These are phyloP conservation scores for Erynnis tages DNA, from an alignment of 2,888 invertebrate species.

Conservation along the genomic window DNA sequence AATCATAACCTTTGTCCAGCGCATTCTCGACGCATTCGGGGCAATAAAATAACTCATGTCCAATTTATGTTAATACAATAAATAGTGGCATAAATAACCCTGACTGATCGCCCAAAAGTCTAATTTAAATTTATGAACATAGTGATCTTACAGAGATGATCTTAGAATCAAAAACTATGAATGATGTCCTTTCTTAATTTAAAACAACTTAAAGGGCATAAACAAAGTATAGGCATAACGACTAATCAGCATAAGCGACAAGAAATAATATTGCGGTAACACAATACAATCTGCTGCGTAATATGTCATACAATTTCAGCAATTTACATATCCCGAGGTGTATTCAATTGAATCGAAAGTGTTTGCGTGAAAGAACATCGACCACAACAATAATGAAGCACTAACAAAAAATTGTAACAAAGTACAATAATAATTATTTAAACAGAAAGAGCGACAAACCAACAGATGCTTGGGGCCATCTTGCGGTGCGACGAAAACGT, in stretches of 20 bases:
- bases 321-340: constrained; percentile 55
- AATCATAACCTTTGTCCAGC: constrained; percentile 73
- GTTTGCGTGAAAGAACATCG: constrained; percentile 53
- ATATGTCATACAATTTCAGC: constrained; percentile 26
- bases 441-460: constrained; percentile 72
- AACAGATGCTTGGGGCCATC: constrained; percentile 79
- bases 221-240: neutral
- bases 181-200: neutral
- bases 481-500: constrained; percentile 61
- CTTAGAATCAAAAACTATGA: constrained; percentile 20
- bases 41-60: constrained; percentile 80
- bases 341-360: constrained; percentile 51
- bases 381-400: constrained; percentile 69
- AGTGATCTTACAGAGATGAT: constrained; percentile 29
- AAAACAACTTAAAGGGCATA: neutral
- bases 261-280: neutral
- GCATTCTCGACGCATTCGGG: constrained; percentile 67
- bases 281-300: neutral
- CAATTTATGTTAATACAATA: constrained; percentile 82
- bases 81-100: constrained; percentile 78
- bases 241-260: neutral
- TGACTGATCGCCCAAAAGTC: constrained; percentile 62
- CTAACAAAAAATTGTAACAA: constrained; percentile 61
- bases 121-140: constrained; percentile 74
- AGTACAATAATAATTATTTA: constrained; percentile 70